Evolutionary conservation across 2,797 vertebrate genomes (phyloP), one percentile per base, ranked within the genome.

Genomic region (Onychomys arenicola): DNA sequence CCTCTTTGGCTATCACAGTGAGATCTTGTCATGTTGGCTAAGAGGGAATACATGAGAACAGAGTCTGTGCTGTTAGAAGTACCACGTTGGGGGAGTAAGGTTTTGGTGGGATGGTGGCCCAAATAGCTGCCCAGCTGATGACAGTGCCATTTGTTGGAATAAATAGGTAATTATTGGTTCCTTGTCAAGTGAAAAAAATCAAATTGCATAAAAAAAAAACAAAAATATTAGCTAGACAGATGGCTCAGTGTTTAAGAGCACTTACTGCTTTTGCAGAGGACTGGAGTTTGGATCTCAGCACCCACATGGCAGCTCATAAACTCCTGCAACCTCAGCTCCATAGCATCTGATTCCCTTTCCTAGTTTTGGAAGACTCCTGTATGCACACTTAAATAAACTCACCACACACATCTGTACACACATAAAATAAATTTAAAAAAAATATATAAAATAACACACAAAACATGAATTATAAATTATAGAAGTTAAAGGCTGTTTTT

Each of bases 401-500:
- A 43, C 34, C 25, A 83, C 7, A 61, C 9, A 83, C 9, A 32
- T 32, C 46, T 34, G 29, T 32, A 65, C 9, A 34, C 55, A 40
- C 29, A 46, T 23, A 81, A 49, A 46, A 29, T 25, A 59, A 63
- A 32, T 84, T 40, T 78, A 21, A n/a, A 86, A 85, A 85, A 37
- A n/a, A n/a, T n/a, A 84, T 65, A 14, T 27, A 11, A 61, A 69
- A 69, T 14, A 92, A 90, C 40, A 23, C 43, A 85, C 57, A 87
- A 87, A 89, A 78, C 52, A 43, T 29, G 40, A 92, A 81, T 13
- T 52, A 34, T n/a, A 91, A 87, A 82, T 37, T 19, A 43, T 29
- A 69, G 40, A 85, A 73, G 46, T 59, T 40, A 75, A 32, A 83
- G 63, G 14, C 2, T 40, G 67, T 8, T 67, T 19, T 91, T 37